These are phyloP conservation scores for Prunella strophiata DNA, from an alignment of 2,797 vertebrate species.

Conservation along the genomic window DNA sequence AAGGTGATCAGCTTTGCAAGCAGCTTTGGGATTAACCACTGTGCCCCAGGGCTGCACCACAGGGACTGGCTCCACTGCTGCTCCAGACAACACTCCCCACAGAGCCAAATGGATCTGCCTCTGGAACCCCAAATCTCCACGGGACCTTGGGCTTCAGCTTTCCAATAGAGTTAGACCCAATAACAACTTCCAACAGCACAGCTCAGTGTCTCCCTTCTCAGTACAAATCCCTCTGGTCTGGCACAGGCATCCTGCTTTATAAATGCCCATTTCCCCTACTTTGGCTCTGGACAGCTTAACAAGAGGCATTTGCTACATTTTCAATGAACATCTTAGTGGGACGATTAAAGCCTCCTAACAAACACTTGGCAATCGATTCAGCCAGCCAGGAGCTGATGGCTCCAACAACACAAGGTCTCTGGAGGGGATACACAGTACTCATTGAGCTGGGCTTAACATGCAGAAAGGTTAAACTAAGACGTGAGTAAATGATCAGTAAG, in stretches of 20 bases:
- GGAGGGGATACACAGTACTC: neutral
- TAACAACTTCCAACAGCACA: neutral
- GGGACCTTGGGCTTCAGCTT: neutral
- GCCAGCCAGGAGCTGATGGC: neutral
- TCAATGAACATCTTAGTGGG: neutral
- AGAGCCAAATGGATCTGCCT: neutral
- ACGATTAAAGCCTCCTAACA: neutral
- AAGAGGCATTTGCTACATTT: neutral
- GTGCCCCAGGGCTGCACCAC: neutral
- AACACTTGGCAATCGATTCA: neutral
- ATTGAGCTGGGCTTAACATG: neutral
- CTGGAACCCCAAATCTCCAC: rapidly evolving
- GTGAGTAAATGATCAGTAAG: rapidly evolving
- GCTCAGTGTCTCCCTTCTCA: neutral
- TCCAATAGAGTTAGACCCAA: neutral
- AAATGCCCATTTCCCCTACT: neutral
- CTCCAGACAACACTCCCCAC: neutral
- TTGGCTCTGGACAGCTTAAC: neutral
- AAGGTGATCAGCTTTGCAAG: neutral
- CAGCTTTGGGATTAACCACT: conserved; percentile 37
- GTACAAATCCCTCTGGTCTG: neutral
- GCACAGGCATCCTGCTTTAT: rapidly evolving
- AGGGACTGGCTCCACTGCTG: rapidly evolving
- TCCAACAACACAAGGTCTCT: neutral
- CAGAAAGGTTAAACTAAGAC: neutral